These are phyloP conservation scores for Drosophila nigrodunni DNA, from an alignment of 1,140 invertebrate genomes.

Conservation along the genomic window DNA sequence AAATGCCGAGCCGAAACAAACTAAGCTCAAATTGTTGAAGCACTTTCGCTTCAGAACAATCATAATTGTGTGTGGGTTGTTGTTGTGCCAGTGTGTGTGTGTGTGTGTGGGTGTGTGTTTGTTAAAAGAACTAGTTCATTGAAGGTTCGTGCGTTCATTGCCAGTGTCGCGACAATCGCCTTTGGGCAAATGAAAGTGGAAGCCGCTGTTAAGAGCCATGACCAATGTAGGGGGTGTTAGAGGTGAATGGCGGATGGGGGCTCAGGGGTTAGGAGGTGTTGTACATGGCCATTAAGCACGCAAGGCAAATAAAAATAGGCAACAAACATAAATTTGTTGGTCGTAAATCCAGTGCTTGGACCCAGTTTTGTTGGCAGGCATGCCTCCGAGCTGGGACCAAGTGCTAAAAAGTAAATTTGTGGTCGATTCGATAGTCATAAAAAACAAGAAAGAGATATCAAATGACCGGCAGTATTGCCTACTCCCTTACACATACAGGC, in stretches of 20 bases:
- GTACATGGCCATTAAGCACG: constrained; percentile 74
- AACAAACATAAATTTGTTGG: constrained; percentile 83
- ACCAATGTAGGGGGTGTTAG: background rate
- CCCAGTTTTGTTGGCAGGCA: constrained; percentile 56
- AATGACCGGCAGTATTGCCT: constrained; percentile 27
- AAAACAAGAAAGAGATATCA: constrained; percentile 37
- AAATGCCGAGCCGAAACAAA: constrained; percentile 4
- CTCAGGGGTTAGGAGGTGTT: background rate
- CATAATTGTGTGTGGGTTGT: constrained; percentile 22
- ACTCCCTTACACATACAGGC: constrained; percentile 15
- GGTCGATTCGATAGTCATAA: constrained; percentile 82
- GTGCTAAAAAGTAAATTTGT: constrained; percentile 84
- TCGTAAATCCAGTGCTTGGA: constrained; percentile 73
- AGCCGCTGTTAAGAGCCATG: constrained; percentile 1
- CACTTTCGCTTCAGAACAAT: constrained; percentile 20
- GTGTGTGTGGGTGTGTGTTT: constrained; percentile 13
- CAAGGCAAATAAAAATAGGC: constrained; percentile 83
- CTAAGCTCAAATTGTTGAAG: constrained; percentile 8
- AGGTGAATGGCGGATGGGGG: background rate
- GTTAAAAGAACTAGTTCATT: constrained; percentile 58
- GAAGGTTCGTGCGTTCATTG: constrained; percentile 23
- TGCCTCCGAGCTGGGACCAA: constrained; percentile 72
- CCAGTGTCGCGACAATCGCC: constrained; percentile 48
- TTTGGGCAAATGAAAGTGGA: constrained; percentile 25
- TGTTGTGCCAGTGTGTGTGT: background rate